phyloP scores from a whole-genome alignment of 2,888 invertebrate genomes.

The Nomada flava region DNA sequence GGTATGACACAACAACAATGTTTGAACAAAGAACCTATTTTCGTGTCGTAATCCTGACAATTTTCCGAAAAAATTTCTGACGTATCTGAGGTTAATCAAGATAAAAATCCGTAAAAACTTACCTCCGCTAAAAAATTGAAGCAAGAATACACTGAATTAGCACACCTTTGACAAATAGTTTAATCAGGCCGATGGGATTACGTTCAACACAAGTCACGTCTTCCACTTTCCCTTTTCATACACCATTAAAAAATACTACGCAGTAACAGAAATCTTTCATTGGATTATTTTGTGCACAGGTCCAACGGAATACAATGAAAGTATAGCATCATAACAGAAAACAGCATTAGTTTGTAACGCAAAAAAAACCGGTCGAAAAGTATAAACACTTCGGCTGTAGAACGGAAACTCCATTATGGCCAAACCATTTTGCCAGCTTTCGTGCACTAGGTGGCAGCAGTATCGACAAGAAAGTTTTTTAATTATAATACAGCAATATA shows the following conservation, averaged over 20 bases:
- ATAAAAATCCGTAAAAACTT: neutral
- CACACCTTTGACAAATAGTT: neutral
- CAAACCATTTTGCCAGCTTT: neutral
- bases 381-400: neutral
- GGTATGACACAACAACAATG: neutral
- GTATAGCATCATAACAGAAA: neutral
- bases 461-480: neutral
- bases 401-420: neutral
- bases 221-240: neutral
- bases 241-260: neutral
- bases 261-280: neutral
- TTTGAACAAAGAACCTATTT: neutral
- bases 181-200: too few species aligned
- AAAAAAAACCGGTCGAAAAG: constrained; percentile 20
- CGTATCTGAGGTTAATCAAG: neutral
- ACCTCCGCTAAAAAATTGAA: neutral
- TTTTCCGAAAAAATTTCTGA: neutral
- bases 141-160: neutral
- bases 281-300: neutral
- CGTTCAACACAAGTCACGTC: neutral
- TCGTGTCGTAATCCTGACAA: neutral
- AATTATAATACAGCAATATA: neutral
- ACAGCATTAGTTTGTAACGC: neutral
- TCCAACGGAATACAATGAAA: neutral
- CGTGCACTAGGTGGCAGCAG: neutral